Evolutionary conservation across 1,140 invertebrate species (phyloP), one percentile per base, ranked within the genome.

Genomic region (Papilio dardanus): DNA sequence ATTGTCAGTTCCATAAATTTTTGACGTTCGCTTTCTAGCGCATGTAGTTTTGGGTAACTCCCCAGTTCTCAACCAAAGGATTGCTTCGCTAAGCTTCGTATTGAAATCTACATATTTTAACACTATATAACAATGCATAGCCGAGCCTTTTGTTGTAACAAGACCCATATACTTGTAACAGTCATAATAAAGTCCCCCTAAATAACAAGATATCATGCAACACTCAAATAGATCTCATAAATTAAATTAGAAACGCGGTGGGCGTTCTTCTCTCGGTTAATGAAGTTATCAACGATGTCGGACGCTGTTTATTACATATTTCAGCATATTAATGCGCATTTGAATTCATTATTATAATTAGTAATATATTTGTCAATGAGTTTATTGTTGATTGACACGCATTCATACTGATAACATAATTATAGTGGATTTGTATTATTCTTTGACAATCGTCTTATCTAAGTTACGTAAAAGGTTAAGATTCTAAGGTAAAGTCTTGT

Each of bases 261-360:
- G 79, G 83, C 79, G 80, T 76, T 71, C 77, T 71, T 62, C n/a
- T 35, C 50, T 69, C 62, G 31, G 76, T 71, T 78, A 81, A 81
- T 85, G 69, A 80, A 81, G 81, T 82, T 84, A 83, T 83, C 78
- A 79, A 74, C 69, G 68, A 73, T 81, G 77, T 77, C 76, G 76
- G 40, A 75, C 66, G 74, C 73, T 77, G 71, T 81, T 80, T 77
- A 79, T 79, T 76, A 76, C 33, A 62, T 54, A 71, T 73, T 68
- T 76, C 69, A 33, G 65, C 40, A 71, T 54, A 58, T 35, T 35
- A 28, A 71, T 71, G 35, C 35, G 68, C 19, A n/a, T 58, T 54
- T 35, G 33, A 58, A 54, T 37, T 50, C 24, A 42, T 71, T 71
- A 42, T 42, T 37, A 71, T 50, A 75, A 68, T 68, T 33, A 68